Percentiles rank a stretch among this genome's conserved stretches.
phyloP scores from a whole-genome alignment of 2,113 vertebrate genomes.

The Zosterops lateralis region DNA sequence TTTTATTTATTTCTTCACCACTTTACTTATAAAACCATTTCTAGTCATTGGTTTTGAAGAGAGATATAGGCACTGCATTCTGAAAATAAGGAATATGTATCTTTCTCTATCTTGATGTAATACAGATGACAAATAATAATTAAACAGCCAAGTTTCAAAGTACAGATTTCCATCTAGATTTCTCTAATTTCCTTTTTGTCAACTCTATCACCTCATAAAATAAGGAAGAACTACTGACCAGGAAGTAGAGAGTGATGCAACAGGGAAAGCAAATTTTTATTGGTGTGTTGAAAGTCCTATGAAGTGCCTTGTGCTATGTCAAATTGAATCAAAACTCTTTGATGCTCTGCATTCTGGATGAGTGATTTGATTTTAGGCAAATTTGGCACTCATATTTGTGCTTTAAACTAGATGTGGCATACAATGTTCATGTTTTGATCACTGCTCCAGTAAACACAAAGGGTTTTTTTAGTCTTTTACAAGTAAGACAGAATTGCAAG shows the following conservation, averaged over 20 bases:
- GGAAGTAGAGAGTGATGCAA: not conserved
- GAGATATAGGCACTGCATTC: not conserved
- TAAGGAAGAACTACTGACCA: not conserved
- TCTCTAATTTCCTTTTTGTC: not conserved
- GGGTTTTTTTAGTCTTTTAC: not conserved
- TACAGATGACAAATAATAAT: not conserved
- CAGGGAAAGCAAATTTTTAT: not conserved
- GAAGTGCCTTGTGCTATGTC: not conserved
- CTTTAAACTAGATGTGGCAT: conserved; percentile 34
- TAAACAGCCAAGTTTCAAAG: not conserved
- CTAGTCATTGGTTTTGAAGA: not conserved
- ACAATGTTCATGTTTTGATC: conserved; percentile 41
- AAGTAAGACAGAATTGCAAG: not conserved
- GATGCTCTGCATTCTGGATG: conserved; percentile 8
- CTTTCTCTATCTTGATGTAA: not conserved
- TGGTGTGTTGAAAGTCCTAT: not conserved
- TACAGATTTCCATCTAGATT: not conserved
- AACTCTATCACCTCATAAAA: not conserved
- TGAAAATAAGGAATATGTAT: not conserved
- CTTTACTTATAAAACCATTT: not conserved
- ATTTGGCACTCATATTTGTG: conserved; percentile 23
- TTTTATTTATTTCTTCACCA: not conserved
- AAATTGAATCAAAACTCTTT: conserved; percentile 24
- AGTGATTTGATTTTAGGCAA: conserved; percentile 46
- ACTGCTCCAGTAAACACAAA: conserved; percentile 25